Conservation (phyloP, 1,140 invertebrate genomes). For the Leptinotarsa defecta region DNA sequence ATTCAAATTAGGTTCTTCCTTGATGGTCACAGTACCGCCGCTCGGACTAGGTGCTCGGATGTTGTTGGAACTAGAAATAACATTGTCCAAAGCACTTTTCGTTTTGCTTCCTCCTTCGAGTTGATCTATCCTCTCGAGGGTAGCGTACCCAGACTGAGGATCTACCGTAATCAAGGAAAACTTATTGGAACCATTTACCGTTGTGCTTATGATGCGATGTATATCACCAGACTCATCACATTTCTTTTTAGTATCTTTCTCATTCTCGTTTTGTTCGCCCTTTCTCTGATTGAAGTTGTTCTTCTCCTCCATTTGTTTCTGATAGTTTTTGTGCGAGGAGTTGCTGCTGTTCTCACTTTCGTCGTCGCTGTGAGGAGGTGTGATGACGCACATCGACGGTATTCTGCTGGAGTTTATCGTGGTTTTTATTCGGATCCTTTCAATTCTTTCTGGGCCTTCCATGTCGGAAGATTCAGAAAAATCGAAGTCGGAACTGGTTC, state of each 20-base stretch:
- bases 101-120: slow-evolving; percentile 17
- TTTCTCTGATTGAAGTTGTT: slow-evolving; percentile 36
- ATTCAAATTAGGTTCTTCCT: slow-evolving; percentile 49
- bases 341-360: slow-evolving; percentile 62
- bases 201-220: slow-evolving; percentile 36
- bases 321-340: slow-evolving; percentile 38
- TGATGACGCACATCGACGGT: slow-evolving; percentile 91
- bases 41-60: slow-evolving; percentile 52
- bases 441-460: slow-evolving; percentile 81
- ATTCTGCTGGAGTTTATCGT: slow-evolving; percentile 85
- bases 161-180: slow-evolving; percentile 62
- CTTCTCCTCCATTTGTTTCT: slow-evolving; percentile 35
- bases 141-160: slow-evolving; percentile 61
- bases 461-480: slow-evolving; percentile 83
- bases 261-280: background rate
- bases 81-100: slow-evolving; percentile 11
- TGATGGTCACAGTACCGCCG: slow-evolving; percentile 53
- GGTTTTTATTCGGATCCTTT: slow-evolving; percentile 83
- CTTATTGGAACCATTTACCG: slow-evolving; percentile 56
- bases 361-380: slow-evolving; percentile 84
- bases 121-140: slow-evolving; percentile 55
- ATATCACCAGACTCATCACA: slow-evolving; percentile 32
- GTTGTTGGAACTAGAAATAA: slow-evolving; percentile 22
- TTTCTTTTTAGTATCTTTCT: slow-evolving; percentile 10
- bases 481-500: slow-evolving; percentile 73